phyloP scores from a whole-genome alignment of 2,888 invertebrate genomes.

The Junonia oenone region DNA sequence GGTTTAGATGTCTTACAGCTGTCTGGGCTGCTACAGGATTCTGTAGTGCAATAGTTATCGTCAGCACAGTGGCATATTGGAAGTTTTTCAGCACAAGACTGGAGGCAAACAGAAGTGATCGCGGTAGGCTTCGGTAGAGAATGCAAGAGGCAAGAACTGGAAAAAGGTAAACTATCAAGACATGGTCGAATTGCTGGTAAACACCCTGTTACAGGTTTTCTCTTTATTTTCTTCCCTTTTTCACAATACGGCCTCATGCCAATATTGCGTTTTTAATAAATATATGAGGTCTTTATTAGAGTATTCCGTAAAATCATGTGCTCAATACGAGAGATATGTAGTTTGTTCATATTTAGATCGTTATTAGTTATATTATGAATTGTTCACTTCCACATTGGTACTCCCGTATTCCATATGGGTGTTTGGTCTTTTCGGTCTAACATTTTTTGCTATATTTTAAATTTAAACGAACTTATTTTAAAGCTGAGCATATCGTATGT shows the following conservation, averaged over 20 bases:
- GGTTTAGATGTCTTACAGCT: background rate
- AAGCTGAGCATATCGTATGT: too few relatives aligned
- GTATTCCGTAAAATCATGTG: too few relatives aligned
- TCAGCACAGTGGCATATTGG: constrained; percentile 11
- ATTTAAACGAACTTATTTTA: too few relatives aligned
- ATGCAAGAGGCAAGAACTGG: background rate
- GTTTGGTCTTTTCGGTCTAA: too few relatives aligned
- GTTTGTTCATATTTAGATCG: too few relatives aligned
- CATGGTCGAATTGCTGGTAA: constrained; percentile 24
- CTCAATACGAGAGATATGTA: too few relatives aligned
- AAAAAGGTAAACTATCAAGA: constrained; percentile 23
- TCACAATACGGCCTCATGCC: background rate
- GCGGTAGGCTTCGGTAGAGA: background rate
- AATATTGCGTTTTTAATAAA: background rate
- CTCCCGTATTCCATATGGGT: too few relatives aligned
- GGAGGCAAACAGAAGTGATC: background rate
- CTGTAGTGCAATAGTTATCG: constrained; percentile 16
- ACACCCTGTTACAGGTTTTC: background rate
- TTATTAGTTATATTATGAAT: too few relatives aligned
- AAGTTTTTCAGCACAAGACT: background rate
- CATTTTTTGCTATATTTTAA: too few relatives aligned
- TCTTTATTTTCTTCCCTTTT: background rate
- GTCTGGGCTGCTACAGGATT: constrained; percentile 16
- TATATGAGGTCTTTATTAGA: background rate
- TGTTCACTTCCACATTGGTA: too few relatives aligned